Evolutionary conservation across 2,113 vertebrate species (phyloP), one percentile per base, ranked within the genome.

Genomic region (Hippopotamus amphibius): DNA sequence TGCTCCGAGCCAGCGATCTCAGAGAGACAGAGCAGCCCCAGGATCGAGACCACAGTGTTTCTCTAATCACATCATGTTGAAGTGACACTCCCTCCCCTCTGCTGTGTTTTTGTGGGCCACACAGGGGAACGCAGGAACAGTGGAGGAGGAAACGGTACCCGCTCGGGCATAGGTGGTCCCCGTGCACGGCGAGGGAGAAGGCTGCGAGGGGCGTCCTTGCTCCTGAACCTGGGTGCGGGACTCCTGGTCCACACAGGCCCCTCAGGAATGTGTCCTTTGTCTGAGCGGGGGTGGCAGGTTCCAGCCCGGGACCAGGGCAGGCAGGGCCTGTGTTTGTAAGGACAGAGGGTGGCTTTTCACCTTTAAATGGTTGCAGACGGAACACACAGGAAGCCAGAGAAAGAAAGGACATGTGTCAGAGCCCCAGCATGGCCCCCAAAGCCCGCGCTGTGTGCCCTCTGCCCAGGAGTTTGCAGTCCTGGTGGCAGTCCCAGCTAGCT

Each of bases 121-220:
- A 55, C n/a, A 1, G 61, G 84, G 7, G n/a, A 37, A 7, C 30
- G 26, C 14, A 22, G 26, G 66, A 46, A 1, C 14, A 30, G 10
- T 8, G 82, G 26, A 3, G 33, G 15, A 41, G 24, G n/a, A 19
- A 21, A 26, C 0, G 2, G 14, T 21, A n/a, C 22, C 26, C 0
- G 0, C 12, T 0, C n/a, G 66, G 81, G 37, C 33, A 10, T 21
- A 16, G 17, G 17, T 22, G 19, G 50, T 48, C 55, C 55, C 26
- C 0, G 4, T 8, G 33, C 30, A 5, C 10, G 16, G 24, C 0
- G 0, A 19, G 9, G 3, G 57, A 21, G 81, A 53, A 57, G 71
- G 48, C 66, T 26, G 24, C 4, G 2, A 46, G 22, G 17, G 57
- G 50, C 4, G 14, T 48, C 63, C 28, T 46, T 19, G 46, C 24